A percentile compares a stretch with the other conserved stretches of the same genome.
phyloP scores from a whole-genome alignment of 92 coral and sea anemone genomes.

The Bergia sp. region DNA sequence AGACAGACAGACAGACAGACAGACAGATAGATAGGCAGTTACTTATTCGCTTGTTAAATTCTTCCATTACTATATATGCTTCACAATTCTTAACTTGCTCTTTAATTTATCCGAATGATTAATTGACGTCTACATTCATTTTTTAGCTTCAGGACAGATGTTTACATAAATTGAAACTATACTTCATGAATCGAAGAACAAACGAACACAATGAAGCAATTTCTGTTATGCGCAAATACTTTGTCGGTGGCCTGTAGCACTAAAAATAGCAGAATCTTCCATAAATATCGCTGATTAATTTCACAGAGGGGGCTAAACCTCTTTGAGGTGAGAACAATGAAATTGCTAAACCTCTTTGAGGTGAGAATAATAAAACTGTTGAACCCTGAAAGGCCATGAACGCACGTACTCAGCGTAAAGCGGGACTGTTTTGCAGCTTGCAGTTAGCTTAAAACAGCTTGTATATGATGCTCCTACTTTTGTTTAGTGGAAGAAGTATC shows the following conservation, averaged over 20 bases:
- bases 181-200: not conserved
- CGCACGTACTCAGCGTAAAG: not conserved
- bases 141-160: no score
- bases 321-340: not conserved
- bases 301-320: not conserved
- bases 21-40: no score
- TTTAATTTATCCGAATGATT: no score
- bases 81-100: no score
- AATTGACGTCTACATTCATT: no score
- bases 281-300: not conserved
- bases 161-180: no score
- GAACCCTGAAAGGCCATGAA: not conserved
- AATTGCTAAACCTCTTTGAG: not conserved
- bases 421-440: not conserved
- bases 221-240: not conserved
- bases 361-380: not conserved
- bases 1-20: no score
- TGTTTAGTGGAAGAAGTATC: not conserved
- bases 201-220: not conserved
- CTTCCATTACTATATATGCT: no score
- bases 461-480: not conserved
- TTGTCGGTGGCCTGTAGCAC: not conserved
- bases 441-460: not conserved
- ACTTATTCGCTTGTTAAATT: no score
- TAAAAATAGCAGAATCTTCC: not conserved